Percentiles rank a stretch among this genome's conserved stretches.
Evolutionary conservation across 1,140 invertebrate species (phyloP).

Genomic region (Scaptomyza montana): DNA sequence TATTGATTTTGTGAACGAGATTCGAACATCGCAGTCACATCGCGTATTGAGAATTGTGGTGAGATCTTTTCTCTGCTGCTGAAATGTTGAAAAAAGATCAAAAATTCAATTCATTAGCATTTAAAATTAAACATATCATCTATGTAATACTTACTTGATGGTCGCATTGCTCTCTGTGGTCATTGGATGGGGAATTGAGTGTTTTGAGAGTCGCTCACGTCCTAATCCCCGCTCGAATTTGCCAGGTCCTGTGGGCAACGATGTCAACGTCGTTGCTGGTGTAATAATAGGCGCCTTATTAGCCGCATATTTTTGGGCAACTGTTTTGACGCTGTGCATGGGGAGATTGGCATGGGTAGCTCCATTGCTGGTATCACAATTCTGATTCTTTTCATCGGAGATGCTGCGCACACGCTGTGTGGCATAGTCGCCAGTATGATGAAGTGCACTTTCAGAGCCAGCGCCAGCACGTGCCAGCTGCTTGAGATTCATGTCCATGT

Average conservation of each 20-base stretch:
- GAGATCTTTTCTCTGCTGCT: constrained; percentile 87
- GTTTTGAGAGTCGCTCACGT: constrained; percentile 59
- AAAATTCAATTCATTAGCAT: constrained; percentile 6
- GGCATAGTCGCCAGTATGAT: constrained; percentile 33
- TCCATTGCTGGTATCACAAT: constrained; percentile 75
- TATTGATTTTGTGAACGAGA: constrained; percentile 85
- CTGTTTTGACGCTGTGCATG: constrained; percentile 58
- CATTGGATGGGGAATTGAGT: constrained; percentile 44
- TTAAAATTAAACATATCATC: not conserved
- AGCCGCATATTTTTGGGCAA: constrained; percentile 61
- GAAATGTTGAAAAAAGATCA: constrained; percentile 66
- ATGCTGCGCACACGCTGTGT: constrained; percentile 74
- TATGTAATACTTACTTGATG: constrained; percentile 56
- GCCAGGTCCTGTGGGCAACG: constrained; percentile 31
- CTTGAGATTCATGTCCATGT: constrained; percentile 80
- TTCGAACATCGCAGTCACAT: constrained; percentile 92
- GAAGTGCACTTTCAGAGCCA: constrained; percentile 72
- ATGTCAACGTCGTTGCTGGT: constrained; percentile 37
- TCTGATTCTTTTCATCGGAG: constrained; percentile 84
- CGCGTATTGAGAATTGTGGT: constrained; percentile 89
- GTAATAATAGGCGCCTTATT: constrained; percentile 37
- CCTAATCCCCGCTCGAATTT: constrained; percentile 67
- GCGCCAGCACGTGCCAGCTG: constrained; percentile 61
- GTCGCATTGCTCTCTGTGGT: constrained; percentile 59
- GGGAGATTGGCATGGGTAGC: constrained; percentile 18